A percentile compares a stretch with the other conserved stretches of the same genome.
These are phyloP conservation scores for Tricholauxania praeusta DNA, from an alignment of 2,888 invertebrate genomes.

Conservation along the genomic window DNA sequence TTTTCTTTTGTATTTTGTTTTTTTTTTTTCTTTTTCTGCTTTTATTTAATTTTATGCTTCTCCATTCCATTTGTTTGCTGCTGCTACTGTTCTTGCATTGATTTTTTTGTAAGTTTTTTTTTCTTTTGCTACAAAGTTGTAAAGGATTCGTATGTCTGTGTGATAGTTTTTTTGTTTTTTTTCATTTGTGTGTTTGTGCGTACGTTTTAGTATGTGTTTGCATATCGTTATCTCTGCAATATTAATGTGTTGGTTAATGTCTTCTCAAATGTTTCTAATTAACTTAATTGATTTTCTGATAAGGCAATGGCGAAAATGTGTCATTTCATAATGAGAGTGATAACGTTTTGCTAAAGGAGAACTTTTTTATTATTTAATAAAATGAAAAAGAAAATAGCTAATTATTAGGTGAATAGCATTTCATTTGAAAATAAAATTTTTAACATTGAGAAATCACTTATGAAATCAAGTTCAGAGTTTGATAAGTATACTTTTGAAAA, in stretches of 20 bases:
- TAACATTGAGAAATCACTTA: too few relatives aligned
- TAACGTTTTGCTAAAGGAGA: too few relatives aligned
- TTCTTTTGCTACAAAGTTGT: neutral
- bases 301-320: neutral
- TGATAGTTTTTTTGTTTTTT: neutral
- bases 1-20: neutral
- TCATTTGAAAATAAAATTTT: too few relatives aligned
- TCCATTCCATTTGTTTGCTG: conserved; percentile 9
- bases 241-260: neutral
- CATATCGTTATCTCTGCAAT: neutral
- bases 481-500: too few relatives aligned
- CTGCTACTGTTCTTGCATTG: neutral
- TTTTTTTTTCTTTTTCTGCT: neutral
- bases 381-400: too few relatives aligned
- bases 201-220: neutral
- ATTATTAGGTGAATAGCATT: too few relatives aligned
- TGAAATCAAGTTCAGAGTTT: too few relatives aligned
- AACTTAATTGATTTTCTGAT: neutral
- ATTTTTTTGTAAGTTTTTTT: neutral
- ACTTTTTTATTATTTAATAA: too few relatives aligned
- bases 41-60: conserved; percentile 3
- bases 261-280: neutral
- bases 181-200: neutral
- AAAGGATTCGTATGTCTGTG: neutral
- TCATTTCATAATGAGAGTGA: too few relatives aligned